Evolutionary conservation across 2,888 invertebrate species (phyloP), one percentile per base, ranked within the genome.

Genomic region (Carterocephalus palaemon): DNA sequence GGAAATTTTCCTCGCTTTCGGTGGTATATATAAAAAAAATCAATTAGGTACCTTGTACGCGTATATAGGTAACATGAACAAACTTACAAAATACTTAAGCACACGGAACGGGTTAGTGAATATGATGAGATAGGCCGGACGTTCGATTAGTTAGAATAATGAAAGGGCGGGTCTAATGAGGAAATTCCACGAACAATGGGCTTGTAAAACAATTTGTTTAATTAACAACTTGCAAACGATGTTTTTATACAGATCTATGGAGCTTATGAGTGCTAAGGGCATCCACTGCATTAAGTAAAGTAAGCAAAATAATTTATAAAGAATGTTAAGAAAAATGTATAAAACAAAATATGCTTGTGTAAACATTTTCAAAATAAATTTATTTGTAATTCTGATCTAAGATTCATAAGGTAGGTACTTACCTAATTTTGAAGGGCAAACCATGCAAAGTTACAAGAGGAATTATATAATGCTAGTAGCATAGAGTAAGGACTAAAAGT

Each of bases 151-250:
- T 26, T 3, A n/a, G n/a, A n/a, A n/a, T 28, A 37, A 37, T 26
- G 26, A 37, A 37, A 37, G 37, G 26, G 37, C 26, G 22, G 22
- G 37, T 10, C 9, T 37, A 37, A 37, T 28, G 26, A 37, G 37
- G 37, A 37, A 37, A 37, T 37, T 37, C 37, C 26, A 26, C 26
- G n/a, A 26, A 2, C 10, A 12, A 26, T 19, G 26, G 26, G 37
- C 26, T 37, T 12, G 4, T 19, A 28, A 37, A 37, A 37, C 37
- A 26, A 37, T 26, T 16, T 37, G 26, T 15, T 34, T 23, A 22
- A 34, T 34, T 34, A 23, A 23, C 15, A 13, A 34, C 22, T 15
- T 34, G 34, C 23, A 9, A 23, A 34, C 15, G 22, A 13, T 12
- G 20, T 15, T n/a, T 15, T 28, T 28, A 15, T 12, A 12, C 7